These are phyloP conservation scores for Cerastis rubricosa DNA, from an alignment of 2,888 invertebrate genomes.

Conservation along the genomic window DNA sequence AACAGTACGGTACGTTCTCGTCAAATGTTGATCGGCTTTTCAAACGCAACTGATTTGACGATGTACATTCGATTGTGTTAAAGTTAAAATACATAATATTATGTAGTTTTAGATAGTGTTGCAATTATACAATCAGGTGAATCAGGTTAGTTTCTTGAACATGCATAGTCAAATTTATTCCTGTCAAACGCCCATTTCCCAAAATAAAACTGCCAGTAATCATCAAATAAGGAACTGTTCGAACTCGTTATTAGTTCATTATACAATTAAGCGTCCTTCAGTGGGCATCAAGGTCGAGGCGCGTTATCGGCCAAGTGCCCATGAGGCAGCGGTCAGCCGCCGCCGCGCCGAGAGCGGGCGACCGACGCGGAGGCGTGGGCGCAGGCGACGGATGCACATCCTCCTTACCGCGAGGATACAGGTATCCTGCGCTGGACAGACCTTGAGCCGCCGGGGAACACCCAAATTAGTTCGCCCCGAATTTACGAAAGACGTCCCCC, in stretches of 20 bases:
- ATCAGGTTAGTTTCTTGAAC: background rate
- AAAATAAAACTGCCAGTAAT: background rate
- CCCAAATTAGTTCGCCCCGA: slow-evolving; percentile 43
- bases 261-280: slow-evolving; percentile 47
- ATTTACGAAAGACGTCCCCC: slow-evolving; percentile 16
- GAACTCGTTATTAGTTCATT: slow-evolving; percentile 42
- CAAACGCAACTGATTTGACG: slow-evolving; percentile 2
- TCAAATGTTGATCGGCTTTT: slow-evolving; percentile 12
- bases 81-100: background rate
- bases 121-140: background rate
- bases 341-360: slow-evolving; percentile 13
- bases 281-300: slow-evolving; percentile 41
- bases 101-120: background rate
- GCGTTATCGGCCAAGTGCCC: slow-evolving; percentile 4
- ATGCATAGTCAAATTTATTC: background rate
- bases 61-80: background rate
- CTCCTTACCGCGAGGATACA: slow-evolving; percentile 85
- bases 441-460: slow-evolving; percentile 54
- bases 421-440: slow-evolving; percentile 78
- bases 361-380: slow-evolving; percentile 64
- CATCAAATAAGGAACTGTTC: slow-evolving; percentile 17
- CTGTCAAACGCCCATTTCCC: background rate
- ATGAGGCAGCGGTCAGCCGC: slow-evolving; percentile 22
- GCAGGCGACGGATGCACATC: slow-evolving; percentile 85
- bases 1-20: slow-evolving; percentile 40